Conservation (phyloP, 2,888 invertebrate species). For the Synergus itoensis region DNA sequence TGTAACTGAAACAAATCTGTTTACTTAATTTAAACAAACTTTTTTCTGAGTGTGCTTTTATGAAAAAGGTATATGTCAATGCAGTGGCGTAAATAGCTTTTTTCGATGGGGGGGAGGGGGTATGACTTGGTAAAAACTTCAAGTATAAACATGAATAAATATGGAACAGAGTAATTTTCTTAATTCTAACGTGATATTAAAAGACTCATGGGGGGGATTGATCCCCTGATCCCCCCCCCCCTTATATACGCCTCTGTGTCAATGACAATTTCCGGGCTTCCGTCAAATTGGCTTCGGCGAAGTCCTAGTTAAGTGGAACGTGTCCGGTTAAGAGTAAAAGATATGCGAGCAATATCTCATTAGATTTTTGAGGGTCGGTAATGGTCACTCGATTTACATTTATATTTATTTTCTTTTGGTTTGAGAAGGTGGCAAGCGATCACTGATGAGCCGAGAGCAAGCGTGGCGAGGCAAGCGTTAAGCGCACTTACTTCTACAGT, state of each 20-base stretch:
- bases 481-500: conserved; percentile 28
- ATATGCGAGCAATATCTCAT: conserved; percentile 38
- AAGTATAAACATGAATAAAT: too few species aligned
- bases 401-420: too few species aligned
- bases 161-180: too few species aligned
- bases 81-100: too few species aligned
- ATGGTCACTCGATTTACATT: conserved; percentile 38
- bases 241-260: too few species aligned
- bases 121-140: too few species aligned
- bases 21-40: too few species aligned
- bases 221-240: too few species aligned
- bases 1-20: too few species aligned
- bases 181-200: too few species aligned
- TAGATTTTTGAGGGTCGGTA: conserved; percentile 28
- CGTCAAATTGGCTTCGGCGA: background rate
- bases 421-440: conserved; percentile 36
- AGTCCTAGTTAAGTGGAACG: background rate
- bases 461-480: conserved; percentile 24
- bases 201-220: too few species aligned
- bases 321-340: conserved; percentile 9
- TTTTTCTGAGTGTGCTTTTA: background rate
- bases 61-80: background rate
- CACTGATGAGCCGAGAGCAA: conserved; percentile 9
- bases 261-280: background rate
- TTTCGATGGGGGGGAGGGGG: too few species aligned